phyloP scores from a whole-genome alignment of 2,797 vertebrate genomes.

The Alcedo quadribrachys region DNA sequence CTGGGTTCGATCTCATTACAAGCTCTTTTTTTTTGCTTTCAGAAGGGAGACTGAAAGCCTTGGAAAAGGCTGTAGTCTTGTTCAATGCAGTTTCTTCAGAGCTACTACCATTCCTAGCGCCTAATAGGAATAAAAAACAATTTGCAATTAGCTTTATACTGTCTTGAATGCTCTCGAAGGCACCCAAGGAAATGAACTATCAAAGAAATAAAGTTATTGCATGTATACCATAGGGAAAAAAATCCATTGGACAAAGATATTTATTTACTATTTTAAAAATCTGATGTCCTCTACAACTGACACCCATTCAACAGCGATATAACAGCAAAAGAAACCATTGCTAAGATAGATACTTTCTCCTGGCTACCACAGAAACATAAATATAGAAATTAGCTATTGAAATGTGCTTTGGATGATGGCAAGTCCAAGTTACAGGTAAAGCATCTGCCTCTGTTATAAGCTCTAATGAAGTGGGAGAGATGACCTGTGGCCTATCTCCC shows the following conservation, averaged over 20 bases:
- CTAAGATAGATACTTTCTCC: background rate
- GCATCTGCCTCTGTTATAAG: background rate
- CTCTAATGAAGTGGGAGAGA: background rate
- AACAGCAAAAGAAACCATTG: background rate
- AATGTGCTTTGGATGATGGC: background rate
- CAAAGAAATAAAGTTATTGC: background rate
- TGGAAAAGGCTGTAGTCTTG: background rate
- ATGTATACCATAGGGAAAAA: background rate
- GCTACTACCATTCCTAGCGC: too few relatives aligned
- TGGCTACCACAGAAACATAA: background rate
- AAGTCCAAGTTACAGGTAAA: background rate
- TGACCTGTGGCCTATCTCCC: fast-evolving
- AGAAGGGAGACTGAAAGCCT: background rate
- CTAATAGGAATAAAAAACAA: background rate
- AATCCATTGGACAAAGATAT: background rate
- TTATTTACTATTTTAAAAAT: background rate
- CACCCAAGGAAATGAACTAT: background rate
- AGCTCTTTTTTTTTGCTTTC: background rate
- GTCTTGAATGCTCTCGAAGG: background rate
- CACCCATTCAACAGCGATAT: background rate
- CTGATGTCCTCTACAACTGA: background rate
- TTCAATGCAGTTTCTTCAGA: background rate
- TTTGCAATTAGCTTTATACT: background rate
- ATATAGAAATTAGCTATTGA: background rate
- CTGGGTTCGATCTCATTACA: background rate